phyloP scores from a whole-genome alignment of 2,888 invertebrate genomes.

The Tipula helvola region DNA sequence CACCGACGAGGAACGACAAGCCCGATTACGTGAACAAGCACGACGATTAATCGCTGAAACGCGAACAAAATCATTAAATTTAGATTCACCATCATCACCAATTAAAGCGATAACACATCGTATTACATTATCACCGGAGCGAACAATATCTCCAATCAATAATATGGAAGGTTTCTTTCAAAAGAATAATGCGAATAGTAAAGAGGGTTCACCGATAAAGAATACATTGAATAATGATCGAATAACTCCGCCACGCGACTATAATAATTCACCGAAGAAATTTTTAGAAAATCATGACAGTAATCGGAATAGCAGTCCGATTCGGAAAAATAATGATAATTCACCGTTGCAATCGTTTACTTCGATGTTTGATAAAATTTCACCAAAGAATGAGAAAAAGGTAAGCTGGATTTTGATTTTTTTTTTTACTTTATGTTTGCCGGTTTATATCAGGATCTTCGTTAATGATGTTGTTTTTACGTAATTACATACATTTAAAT shows the following conservation, averaged over 20 bases:
- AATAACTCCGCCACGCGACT: constrained; percentile 33
- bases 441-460: no score
- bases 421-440: no score
- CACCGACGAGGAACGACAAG: constrained; percentile 67
- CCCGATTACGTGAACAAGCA: constrained; percentile 75
- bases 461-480: no score
- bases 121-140: constrained; percentile 31
- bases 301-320: constrained; percentile 22
- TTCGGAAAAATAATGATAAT: constrained; percentile 35
- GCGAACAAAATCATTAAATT: constrained; percentile 36
- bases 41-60: constrained; percentile 82
- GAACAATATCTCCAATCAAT: constrained; percentile 35
- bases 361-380: constrained; percentile 54
- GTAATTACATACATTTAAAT: no score
- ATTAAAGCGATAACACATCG: constrained; percentile 27
- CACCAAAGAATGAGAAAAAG: constrained; percentile 55
- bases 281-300: neutral
- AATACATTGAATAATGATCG: constrained; percentile 19
- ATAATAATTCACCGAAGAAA: constrained; percentile 18
- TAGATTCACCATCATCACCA: constrained; percentile 32
- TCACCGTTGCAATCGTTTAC: constrained; percentile 57
- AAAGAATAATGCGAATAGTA: constrained; percentile 19
- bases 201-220: constrained; percentile 19
- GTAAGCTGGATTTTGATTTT: constrained; percentile 28
- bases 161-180: constrained; percentile 21